phyloP scores from a whole-genome alignment of 1,140 invertebrate species.

The Diprion similis region DNA sequence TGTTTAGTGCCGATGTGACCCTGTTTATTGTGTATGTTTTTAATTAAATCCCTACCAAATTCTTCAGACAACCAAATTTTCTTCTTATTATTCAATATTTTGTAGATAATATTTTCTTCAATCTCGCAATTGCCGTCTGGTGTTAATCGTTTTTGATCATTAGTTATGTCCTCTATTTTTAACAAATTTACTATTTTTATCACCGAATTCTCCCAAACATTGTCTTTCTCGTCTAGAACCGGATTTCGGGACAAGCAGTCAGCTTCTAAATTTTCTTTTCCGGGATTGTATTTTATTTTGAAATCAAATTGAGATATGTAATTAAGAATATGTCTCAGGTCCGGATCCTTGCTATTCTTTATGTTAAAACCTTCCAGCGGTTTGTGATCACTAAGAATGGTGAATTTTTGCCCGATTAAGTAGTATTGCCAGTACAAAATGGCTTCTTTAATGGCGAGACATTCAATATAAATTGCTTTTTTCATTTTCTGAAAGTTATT shows the following conservation, averaged over 20 bases:
- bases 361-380: constrained; percentile 28
- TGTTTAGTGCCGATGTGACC: too few species aligned
- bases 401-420: constrained; percentile 20
- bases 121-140: background rate
- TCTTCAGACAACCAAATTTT: constrained; percentile 34
- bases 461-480: too few species aligned
- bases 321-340: background rate
- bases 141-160: background rate
- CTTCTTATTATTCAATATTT: constrained; percentile 30
- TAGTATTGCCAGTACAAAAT: background rate
- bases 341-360: background rate
- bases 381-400: constrained; percentile 26
- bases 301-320: background rate
- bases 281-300: constrained; percentile 18
- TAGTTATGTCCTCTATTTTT: background rate
- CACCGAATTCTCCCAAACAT: too few species aligned
- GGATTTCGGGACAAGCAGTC: constrained; percentile 28
- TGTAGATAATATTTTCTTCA: constrained; percentile 23
- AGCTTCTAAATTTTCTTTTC: constrained; percentile 27
- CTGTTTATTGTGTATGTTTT: too few species aligned
- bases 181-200: background rate
- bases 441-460: background rate
- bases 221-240: constrained; percentile 10
- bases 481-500: too few species aligned
- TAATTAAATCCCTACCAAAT: too few species aligned